A percentile compares a stretch with the other conserved stretches of the same genome.
These are phyloP conservation scores for Potamilus streckersoni DNA, from an alignment of 1,140 invertebrate genomes.

Conservation along the genomic window DNA sequence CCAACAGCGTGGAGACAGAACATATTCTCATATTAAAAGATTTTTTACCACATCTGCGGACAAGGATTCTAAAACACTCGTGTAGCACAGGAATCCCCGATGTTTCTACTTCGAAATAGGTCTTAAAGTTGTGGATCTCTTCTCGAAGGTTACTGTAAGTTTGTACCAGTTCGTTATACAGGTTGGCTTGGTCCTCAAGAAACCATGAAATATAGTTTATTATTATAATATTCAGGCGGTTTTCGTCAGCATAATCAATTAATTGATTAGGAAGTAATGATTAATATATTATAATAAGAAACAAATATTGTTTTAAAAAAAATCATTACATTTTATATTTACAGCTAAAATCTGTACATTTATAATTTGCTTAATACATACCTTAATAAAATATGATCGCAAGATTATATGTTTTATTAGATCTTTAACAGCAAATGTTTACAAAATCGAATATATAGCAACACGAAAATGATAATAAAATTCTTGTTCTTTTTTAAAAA, in stretches of 20 bases:
- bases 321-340: neutral
- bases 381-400: neutral
- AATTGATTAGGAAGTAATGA: too few relatives aligned
- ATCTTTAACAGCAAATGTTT: neutral
- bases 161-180: conserved; percentile 27
- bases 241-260: neutral
- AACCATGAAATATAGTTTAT: neutral
- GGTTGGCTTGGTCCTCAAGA: conserved; percentile 14
- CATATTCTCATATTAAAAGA: neutral
- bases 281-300: neutral
- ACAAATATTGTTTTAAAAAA: neutral
- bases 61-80: conserved; percentile 10
- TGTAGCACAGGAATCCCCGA: conserved; percentile 23
- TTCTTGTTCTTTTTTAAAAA: neutral
- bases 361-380: neutral
- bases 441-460: neutral
- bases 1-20: neutral
- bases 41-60: conserved; percentile 14
- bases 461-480: neutral
- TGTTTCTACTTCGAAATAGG: conserved; percentile 23
- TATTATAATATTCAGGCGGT: too few relatives aligned
- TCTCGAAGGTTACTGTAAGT: conserved; percentile 17
- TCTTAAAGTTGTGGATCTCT: conserved; percentile 25
- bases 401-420: neutral
- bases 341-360: neutral